Conservation (phyloP, 2,113 vertebrate species). For the Clupea harengus region DNA sequence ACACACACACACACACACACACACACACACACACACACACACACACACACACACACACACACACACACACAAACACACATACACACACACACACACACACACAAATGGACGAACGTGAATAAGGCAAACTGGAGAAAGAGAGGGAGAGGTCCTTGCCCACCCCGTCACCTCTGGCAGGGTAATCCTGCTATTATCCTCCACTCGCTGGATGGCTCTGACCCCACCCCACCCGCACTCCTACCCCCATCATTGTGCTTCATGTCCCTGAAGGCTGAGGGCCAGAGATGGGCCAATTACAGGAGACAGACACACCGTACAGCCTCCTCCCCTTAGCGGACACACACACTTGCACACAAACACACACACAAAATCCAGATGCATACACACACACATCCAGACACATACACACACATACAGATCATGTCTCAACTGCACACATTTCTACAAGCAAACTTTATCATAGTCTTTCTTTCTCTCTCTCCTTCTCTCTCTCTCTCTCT, state of each 20-base stretch:
- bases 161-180: neutral
- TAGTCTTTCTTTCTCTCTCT: no score
- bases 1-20: neutral
- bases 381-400: neutral
- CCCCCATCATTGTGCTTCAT: constrained; percentile 9
- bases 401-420: neutral
- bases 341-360: neutral
- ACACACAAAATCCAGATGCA: neutral
- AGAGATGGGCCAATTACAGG: neutral
- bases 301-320: neutral
- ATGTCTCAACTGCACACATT: neutral
- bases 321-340: neutral
- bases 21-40: no score
- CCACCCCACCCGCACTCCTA: constrained; percentile 36
- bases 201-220: constrained; percentile 21
- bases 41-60: no score
- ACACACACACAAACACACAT: no score
- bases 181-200: neutral
- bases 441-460: neutral
- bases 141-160: neutral
- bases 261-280: constrained; percentile 9
- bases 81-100: no score
- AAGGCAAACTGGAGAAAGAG: neutral
- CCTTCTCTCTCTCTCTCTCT: neutral
- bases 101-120: neutral